Conservation (phyloP, 1,140 invertebrate genomes). For the Bombus confusus region DNA sequence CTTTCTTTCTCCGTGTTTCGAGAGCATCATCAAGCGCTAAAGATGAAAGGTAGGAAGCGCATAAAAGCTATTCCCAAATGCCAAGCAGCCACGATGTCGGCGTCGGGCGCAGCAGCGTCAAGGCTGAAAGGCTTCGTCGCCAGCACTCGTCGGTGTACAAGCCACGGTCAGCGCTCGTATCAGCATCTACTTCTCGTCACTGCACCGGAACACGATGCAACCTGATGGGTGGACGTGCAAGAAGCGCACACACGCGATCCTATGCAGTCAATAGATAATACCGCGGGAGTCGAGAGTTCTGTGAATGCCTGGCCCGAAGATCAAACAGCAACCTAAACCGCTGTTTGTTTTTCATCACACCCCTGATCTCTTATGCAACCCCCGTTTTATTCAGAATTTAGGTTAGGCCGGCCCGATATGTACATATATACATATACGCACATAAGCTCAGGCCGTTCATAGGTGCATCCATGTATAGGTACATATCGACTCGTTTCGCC, state of each 20-base stretch:
- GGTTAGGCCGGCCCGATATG: slow-evolving; percentile 77
- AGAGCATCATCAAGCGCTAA: slow-evolving; percentile 66
- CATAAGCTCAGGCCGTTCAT: slow-evolving; percentile 15
- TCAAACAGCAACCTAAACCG: slow-evolving; percentile 83
- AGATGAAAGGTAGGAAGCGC: slow-evolving; percentile 71
- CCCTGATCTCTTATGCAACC: slow-evolving; percentile 82
- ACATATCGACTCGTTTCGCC: slow-evolving; percentile 55
- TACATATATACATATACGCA: slow-evolving; percentile 30
- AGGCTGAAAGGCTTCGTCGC: slow-evolving; percentile 52
- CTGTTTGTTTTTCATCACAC: slow-evolving; percentile 83
- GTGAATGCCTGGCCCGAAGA: slow-evolving; percentile 81
- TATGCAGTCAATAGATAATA: slow-evolving; percentile 77
- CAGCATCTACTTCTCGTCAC: slow-evolving; percentile 43
- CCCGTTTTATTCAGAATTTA: slow-evolving; percentile 82
- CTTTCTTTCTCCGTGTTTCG: slow-evolving; percentile 50
- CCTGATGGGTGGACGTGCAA: slow-evolving; percentile 33
- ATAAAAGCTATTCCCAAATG: slow-evolving; percentile 76
- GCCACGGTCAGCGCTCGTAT: slow-evolving; percentile 61
- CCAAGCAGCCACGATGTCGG: slow-evolving; percentile 51
- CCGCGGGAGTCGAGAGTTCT: slow-evolving; percentile 72
- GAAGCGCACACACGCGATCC: slow-evolving; percentile 64
- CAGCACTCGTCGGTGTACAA: slow-evolving; percentile 30
- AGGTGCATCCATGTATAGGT: slow-evolving; percentile 29
- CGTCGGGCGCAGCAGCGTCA: slow-evolving; percentile 16
- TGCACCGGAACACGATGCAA: slow-evolving; percentile 45